Evolutionary conservation across 1,140 invertebrate species (phyloP).

Genomic region (Drosophila saltans): DNA sequence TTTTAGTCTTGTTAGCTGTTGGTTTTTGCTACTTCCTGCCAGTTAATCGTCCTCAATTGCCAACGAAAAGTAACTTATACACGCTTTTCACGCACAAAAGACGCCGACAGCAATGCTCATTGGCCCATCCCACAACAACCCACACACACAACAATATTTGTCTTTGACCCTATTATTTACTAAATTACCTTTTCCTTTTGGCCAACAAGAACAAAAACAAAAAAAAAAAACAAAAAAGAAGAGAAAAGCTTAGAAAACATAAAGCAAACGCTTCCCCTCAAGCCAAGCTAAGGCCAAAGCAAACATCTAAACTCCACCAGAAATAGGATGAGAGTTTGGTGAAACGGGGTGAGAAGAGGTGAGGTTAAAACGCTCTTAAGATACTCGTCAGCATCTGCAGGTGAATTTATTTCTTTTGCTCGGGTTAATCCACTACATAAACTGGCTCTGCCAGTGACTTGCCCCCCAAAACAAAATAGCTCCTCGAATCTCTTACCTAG

Average conservation of each 20-base stretch:
- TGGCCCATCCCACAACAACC: slow-evolving; percentile 24
- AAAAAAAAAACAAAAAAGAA: background rate
- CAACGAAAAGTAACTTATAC: slow-evolving; percentile 65
- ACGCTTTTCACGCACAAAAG: slow-evolving; percentile 76
- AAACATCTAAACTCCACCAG: slow-evolving; percentile 20
- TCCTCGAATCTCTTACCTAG: slow-evolving; percentile 2
- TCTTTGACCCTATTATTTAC: slow-evolving; percentile 80
- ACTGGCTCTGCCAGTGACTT: slow-evolving; percentile 36
- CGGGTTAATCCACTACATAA: slow-evolving; percentile 75
- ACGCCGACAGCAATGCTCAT: slow-evolving; percentile 63
- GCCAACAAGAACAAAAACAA: slow-evolving; percentile 18
- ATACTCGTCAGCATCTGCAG: slow-evolving; percentile 69
- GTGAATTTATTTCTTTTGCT: slow-evolving; percentile 79
- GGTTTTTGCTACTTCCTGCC: slow-evolving; percentile 16
- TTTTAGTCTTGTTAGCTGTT: slow-evolving; percentile 18
- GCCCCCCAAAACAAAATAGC: slow-evolving; percentile 5
- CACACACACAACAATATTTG: slow-evolving; percentile 67
- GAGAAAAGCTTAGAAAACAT: slow-evolving; percentile 35
- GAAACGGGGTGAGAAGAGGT: background rate
- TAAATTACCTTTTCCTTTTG: slow-evolving; percentile 73
- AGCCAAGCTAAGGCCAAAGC: background rate
- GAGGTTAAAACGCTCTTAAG: slow-evolving; percentile 27
- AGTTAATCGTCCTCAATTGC: slow-evolving; percentile 75
- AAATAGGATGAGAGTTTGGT: background rate
- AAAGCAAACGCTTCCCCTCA: background rate